These are phyloP conservation scores for Listronotus bonariensis DNA, from an alignment of 1,140 invertebrate genomes.

Conservation along the genomic window DNA sequence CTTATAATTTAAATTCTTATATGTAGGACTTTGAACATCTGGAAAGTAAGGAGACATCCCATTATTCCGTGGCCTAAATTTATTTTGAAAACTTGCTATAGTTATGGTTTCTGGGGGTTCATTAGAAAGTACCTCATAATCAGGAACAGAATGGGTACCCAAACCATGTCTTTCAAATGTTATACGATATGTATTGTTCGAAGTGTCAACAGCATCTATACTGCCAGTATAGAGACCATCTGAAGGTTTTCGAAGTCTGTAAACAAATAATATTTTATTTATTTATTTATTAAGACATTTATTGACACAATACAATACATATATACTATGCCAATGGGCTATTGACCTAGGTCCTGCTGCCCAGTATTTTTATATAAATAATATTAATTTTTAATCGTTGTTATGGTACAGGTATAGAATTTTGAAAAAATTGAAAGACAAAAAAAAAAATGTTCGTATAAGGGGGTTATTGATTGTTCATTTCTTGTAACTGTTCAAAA, in stretches of 20 bases:
- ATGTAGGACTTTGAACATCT: slow-evolving; percentile 32
- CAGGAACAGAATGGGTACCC: slow-evolving; percentile 94
- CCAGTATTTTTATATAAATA: no score
- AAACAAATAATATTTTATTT: not conserved
- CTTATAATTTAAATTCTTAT: slow-evolving; percentile 53
- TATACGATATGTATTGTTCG: slow-evolving; percentile 96
- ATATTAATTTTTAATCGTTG: no score
- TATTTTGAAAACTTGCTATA: slow-evolving; percentile 81
- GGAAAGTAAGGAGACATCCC: slow-evolving; percentile 57
- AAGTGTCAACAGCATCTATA: slow-evolving; percentile 96
- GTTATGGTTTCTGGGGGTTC: slow-evolving; percentile 90
- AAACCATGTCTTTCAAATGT: slow-evolving; percentile 93
- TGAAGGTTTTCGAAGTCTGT: slow-evolving; percentile 84
- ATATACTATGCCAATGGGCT: no score
- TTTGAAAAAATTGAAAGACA: no score
- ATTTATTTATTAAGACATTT: no score
- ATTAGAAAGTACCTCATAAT: slow-evolving; percentile 95
- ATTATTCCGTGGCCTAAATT: slow-evolving; percentile 74
- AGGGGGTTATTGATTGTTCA: no score
- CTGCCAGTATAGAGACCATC: slow-evolving; percentile 96
- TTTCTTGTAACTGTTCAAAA: no score
- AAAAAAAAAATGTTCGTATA: no score
- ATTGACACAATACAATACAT: no score
- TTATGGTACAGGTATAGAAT: no score
- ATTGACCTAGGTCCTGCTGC: no score